Evolutionary conservation across 2,113 vertebrate species (phyloP).

Genomic region (Pseudorhombus dupliciocellatus): DNA sequence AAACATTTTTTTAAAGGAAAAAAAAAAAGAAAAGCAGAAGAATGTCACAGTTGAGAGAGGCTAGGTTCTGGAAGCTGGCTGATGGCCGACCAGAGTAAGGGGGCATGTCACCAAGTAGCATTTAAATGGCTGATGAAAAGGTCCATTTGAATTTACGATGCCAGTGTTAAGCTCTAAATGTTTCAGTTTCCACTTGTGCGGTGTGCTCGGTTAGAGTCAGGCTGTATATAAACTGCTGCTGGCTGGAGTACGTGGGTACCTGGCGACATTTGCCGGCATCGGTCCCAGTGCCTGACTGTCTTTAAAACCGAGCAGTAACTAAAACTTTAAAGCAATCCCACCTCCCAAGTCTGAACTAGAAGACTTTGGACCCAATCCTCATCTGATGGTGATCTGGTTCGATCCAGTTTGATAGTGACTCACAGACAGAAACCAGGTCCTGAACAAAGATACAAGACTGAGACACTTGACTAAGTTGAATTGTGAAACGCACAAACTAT

Average conservation of each 20-base stretch:
- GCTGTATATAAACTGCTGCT: background rate
- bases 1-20: slow-evolving; percentile 35
- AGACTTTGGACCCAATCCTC: background rate
- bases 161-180: background rate
- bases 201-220: background rate
- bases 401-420: too few species aligned
- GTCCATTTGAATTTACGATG: background rate
- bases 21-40: slow-evolving; percentile 59
- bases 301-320: background rate
- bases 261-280: background rate
- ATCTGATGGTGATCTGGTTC: background rate
- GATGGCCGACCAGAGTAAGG: slow-evolving; percentile 11
- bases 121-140: background rate
- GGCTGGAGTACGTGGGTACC: background rate
- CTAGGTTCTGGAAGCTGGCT: slow-evolving; percentile 57
- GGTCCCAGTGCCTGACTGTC: background rate
- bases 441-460: background rate
- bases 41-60: slow-evolving; percentile 61
- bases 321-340: background rate
- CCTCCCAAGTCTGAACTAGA: too few species aligned
- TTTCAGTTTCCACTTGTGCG: background rate
- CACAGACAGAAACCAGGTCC: background rate
- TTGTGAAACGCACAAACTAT: background rate
- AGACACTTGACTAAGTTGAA: background rate
- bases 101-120: background rate